A percentile compares a stretch with the other conserved stretches of the same genome.
Evolutionary conservation across 2,888 invertebrate species (phyloP).

Genomic region (Muschampia plurimacula): DNA sequence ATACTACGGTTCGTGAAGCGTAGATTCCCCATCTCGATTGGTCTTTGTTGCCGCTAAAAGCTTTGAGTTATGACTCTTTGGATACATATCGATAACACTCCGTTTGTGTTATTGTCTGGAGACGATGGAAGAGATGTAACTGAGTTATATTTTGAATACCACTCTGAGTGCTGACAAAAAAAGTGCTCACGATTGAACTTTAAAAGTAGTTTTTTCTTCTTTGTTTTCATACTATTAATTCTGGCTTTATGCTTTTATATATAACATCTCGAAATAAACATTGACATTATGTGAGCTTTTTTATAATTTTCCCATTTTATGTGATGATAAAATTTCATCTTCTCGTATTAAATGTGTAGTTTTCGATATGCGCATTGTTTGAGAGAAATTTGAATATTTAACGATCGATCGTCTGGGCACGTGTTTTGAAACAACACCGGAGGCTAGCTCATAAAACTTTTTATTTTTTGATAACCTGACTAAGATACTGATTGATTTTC

Average conservation of each 20-base stretch:
- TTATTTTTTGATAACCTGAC: constrained; percentile 11
- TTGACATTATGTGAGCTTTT: background rate
- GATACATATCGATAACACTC: constrained; percentile 22
- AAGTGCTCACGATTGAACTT: background rate
- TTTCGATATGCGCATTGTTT: constrained; percentile 20
- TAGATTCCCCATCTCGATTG: constrained; percentile 30
- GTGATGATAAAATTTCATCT: constrained; percentile 7
- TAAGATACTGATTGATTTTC: constrained; percentile 15
- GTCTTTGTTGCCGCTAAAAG: constrained; percentile 39
- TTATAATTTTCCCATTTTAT: constrained; percentile 6
- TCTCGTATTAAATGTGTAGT: constrained; percentile 6
- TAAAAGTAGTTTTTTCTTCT: background rate
- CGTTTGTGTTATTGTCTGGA: constrained; percentile 31
- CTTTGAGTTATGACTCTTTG: constrained; percentile 33
- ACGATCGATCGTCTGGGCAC: background rate
- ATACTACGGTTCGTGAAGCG: constrained; percentile 26
- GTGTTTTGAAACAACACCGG: constrained; percentile 14
- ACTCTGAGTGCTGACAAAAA: constrained; percentile 11
- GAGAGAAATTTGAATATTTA: constrained; percentile 22
- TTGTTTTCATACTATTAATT: background rate
- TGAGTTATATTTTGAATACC: constrained; percentile 15
- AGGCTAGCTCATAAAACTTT: constrained; percentile 14
- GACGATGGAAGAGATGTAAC: constrained; percentile 12
- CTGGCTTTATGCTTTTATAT: background rate
- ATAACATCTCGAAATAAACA: background rate